These are phyloP conservation scores for Lipotes vexillifer DNA, from an alignment of 2,113 vertebrate species.

Conservation along the genomic window DNA sequence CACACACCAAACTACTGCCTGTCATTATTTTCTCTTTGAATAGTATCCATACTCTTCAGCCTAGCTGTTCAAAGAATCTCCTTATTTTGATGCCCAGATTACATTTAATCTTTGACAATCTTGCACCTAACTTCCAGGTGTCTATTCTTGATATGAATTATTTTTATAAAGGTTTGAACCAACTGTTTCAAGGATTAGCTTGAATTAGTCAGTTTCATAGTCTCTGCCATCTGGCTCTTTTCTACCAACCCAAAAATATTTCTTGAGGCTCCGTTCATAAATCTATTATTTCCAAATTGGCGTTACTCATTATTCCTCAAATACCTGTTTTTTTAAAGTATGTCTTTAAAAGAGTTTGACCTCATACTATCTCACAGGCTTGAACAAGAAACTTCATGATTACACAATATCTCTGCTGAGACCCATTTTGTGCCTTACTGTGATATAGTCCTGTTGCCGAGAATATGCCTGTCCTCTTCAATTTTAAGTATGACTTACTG, in stretches of 20 bases:
- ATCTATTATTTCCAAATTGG: neutral
- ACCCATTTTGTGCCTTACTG: neutral
- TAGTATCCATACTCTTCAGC: accelerated
- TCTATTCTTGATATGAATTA: neutral
- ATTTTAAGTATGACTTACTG: neutral
- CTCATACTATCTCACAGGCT: neutral
- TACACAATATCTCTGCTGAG: neutral
- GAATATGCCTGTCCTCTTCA: neutral
- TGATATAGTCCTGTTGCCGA: neutral
- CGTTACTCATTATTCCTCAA: neutral
- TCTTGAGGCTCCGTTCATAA: slow-evolving; percentile 34
- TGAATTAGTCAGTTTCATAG: slow-evolving; percentile 16
- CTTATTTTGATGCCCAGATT: neutral
- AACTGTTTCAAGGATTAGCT: slow-evolving; percentile 19
- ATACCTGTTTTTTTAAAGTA: neutral
- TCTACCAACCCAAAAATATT: neutral
- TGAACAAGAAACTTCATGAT: neutral
- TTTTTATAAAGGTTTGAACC: neutral
- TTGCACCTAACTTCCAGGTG: neutral
- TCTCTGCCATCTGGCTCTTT: slow-evolving; percentile 13
- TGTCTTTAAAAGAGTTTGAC: neutral
- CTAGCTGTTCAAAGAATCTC: neutral
- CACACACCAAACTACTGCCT: too few relatives aligned
- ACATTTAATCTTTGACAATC: neutral
- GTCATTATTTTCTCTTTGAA: neutral